phyloP scores from a whole-genome alignment of 1,140 invertebrate genomes.

The Brachionus rubens region DNA sequence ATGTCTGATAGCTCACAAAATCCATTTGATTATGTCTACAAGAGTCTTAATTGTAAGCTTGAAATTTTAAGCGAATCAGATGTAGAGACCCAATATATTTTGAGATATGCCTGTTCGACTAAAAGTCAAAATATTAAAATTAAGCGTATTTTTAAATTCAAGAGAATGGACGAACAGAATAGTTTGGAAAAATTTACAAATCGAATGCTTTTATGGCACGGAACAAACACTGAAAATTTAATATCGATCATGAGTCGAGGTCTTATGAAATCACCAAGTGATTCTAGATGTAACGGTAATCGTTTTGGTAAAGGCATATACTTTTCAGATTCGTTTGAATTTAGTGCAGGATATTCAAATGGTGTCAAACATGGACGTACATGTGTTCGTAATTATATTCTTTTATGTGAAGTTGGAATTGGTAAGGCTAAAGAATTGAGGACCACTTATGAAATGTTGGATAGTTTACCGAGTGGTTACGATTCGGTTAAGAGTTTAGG shows the following conservation, averaged over 20 bases:
- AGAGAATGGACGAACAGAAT: conserved; percentile 52
- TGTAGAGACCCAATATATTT: conserved; percentile 59
- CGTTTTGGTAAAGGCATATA: conserved; percentile 58
- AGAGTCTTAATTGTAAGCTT: conserved; percentile 56
- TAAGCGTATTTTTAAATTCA: conserved; percentile 56
- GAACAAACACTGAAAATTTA: conserved; percentile 58
- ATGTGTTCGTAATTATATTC: neutral
- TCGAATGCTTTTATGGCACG: conserved; percentile 60
- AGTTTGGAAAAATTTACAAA: conserved; percentile 49
- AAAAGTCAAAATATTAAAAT: conserved; percentile 49
- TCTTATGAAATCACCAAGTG: conserved; percentile 57
- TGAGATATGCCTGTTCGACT: conserved; percentile 61
- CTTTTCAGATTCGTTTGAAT: conserved; percentile 21
- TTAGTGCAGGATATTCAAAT: neutral
- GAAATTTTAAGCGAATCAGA: conserved; percentile 52
- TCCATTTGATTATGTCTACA: conserved; percentile 62
- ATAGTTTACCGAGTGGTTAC: conserved; percentile 48
- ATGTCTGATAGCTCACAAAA: conserved; percentile 51
- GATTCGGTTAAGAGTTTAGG: conserved; percentile 54
- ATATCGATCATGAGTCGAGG: conserved; percentile 59
- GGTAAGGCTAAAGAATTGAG: conserved; percentile 52
- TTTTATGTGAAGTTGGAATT: conserved; percentile 53
- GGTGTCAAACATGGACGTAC: neutral
- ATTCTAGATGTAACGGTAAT: conserved; percentile 53
- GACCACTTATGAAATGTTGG: conserved; percentile 50